phyloP scores from a whole-genome alignment of 2,888 invertebrate species.

The Erannis defoliaria region DNA sequence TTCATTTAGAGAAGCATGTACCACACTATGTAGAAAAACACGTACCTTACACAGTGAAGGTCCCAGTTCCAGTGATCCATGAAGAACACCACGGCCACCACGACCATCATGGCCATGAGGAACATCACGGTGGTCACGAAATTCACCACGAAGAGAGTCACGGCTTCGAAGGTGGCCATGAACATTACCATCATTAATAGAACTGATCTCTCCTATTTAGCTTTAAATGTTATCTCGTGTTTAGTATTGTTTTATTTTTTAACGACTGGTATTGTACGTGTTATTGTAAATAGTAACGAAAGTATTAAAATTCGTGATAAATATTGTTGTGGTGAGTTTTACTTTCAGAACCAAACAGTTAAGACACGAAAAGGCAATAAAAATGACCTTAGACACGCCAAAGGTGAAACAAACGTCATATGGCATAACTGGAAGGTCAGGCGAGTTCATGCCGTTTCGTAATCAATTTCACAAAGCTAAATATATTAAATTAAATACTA shows the following conservation, averaged over 20 bases:
- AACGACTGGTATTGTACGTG: conserved; percentile 70
- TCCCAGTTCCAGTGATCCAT: conserved; percentile 88
- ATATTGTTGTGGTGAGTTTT: conserved; percentile 49
- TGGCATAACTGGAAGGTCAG: conserved; percentile 16
- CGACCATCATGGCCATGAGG: conserved; percentile 54
- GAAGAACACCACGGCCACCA: conserved; percentile 60
- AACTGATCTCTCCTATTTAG: conserved; percentile 83
- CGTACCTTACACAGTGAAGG: conserved; percentile 90
- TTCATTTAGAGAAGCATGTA: conserved; percentile 89
- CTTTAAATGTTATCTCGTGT: conserved; percentile 83
- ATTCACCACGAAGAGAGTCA: conserved; percentile 50
- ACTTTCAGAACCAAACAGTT: neutral
- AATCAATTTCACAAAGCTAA: neutral
- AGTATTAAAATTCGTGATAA: conserved; percentile 80
- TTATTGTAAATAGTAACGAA: conserved; percentile 77
- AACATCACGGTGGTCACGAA: conserved; percentile 53
- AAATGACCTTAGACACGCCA: neutral
- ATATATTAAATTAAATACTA: neutral
- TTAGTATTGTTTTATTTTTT: conserved; percentile 70
- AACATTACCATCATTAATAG: conserved; percentile 76
- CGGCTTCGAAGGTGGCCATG: conserved; percentile 56
- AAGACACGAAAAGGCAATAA: neutral
- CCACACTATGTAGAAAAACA: conserved; percentile 89
- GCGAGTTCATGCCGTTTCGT: neutral
- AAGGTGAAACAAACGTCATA: conserved; percentile 1